Evolutionary conservation across 1,140 invertebrate species (phyloP).

Genomic region (Aphaenogaster floridana): DNA sequence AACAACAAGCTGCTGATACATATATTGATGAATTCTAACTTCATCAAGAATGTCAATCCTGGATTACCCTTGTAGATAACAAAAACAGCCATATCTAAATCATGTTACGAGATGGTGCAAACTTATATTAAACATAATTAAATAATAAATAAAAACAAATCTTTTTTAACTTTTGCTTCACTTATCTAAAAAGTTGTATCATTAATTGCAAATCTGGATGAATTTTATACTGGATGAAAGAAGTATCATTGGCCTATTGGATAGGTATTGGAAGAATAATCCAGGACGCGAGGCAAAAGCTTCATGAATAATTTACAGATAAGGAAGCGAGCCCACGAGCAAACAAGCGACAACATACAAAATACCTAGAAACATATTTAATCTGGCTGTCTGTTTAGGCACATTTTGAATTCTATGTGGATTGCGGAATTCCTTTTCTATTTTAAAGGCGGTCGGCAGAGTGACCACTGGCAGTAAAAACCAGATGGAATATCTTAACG

Average conservation of each 20-base stretch:
- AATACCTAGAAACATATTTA: conserved; percentile 97
- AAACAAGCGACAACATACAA: conserved; percentile 94
- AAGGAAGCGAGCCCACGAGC: conserved; percentile 84
- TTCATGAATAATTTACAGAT: conserved; percentile 74
- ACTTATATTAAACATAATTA: background rate
- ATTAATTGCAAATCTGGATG: background rate
- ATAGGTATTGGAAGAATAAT: background rate
- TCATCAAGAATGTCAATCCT: background rate
- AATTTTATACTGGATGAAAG: background rate
- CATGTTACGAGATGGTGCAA: background rate
- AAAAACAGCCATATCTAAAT: background rate
- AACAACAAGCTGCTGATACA: background rate
- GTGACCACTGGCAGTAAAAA: conserved; percentile 96
- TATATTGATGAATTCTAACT: background rate
- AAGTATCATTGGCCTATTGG: background rate
- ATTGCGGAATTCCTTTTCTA: conserved; percentile 95
- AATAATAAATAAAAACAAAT: background rate
- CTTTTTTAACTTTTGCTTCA: background rate
- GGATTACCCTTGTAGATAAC: background rate
- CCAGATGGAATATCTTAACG: conserved; percentile 94
- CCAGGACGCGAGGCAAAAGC: background rate
- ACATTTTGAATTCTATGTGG: conserved; percentile 92
- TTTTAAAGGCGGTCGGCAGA: conserved; percentile 94
- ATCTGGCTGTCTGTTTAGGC: conserved; percentile 94
- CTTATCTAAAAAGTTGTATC: background rate